Evolutionary conservation across 2,888 invertebrate species (phyloP).

Genomic region (Dasysyrphus tricinctus): DNA sequence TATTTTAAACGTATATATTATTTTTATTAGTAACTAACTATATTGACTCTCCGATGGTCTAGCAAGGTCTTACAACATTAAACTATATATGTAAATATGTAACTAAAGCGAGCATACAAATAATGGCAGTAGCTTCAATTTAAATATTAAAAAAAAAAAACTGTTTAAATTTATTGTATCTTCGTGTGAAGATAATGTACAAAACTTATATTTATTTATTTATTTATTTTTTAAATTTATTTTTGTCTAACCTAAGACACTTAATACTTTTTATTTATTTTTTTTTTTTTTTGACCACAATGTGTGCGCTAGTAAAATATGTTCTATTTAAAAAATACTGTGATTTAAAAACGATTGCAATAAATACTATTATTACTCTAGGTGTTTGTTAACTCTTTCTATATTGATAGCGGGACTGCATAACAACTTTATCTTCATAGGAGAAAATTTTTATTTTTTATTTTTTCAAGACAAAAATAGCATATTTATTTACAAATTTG

Average conservation of each 20-base stretch:
- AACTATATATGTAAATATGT: not conserved
- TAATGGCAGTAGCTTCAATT: conserved; percentile 1
- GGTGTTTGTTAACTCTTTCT: conserved; percentile 24
- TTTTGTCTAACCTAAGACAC: conserved; percentile 11
- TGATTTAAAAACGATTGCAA: conserved; percentile 20
- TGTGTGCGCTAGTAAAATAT: conserved; percentile 37
- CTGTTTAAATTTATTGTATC: not conserved
- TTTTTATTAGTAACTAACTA: not conserved
- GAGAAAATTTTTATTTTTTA: not conserved
- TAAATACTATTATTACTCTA: conserved; percentile 22
- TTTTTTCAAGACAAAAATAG: conserved; percentile 4
- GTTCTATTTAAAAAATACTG: conserved; percentile 17
- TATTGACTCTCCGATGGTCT: conserved; percentile 8
- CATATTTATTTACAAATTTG: not conserved
- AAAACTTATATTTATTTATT: conserved; percentile 20
- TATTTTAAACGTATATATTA: not conserved
- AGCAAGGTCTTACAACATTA: not conserved
- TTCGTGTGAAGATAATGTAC: conserved; percentile 5
- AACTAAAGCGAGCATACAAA: not conserved
- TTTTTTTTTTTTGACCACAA: conserved; percentile 21
- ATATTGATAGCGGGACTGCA: not conserved
- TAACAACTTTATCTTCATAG: not conserved
- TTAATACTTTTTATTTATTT: conserved; percentile 25
- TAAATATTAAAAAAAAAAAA: not conserved
- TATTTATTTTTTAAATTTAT: not conserved